Conservation (phyloP, 2,888 invertebrate genomes). For the Heliconius erato region DNA sequence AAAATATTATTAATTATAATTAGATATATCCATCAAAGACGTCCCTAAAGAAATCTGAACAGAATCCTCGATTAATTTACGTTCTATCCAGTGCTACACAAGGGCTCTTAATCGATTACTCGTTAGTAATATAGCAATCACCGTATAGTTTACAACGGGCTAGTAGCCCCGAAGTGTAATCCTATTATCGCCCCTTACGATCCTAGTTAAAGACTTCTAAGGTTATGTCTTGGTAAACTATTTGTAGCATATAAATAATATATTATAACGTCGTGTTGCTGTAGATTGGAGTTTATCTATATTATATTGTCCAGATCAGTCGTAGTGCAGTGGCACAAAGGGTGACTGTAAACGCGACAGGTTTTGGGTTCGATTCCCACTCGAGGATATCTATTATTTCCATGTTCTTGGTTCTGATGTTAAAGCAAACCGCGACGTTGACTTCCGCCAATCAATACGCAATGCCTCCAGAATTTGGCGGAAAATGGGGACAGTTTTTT, state of each 20-base stretch:
- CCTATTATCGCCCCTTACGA: slow-evolving; percentile 47
- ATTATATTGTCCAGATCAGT: no score
- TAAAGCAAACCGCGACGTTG: no score
- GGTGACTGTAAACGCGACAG: no score
- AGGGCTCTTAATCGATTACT: slow-evolving; percentile 30
- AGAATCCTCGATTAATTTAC: slow-evolving; percentile 1
- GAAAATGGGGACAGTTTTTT: no score
- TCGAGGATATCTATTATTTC: no score
- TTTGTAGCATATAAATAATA: background rate
- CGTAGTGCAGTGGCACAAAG: no score
- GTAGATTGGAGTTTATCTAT: background rate
- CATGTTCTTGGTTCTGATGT: no score
- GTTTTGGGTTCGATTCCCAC: no score
- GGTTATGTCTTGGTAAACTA: slow-evolving; percentile 20
- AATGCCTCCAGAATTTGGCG: no score
- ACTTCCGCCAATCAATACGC: no score
- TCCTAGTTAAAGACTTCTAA: slow-evolving; percentile 38
- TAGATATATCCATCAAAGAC: background rate
- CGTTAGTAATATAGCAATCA: slow-evolving; percentile 39
- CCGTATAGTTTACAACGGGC: slow-evolving; percentile 35
- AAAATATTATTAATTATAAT: background rate
- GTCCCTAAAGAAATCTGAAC: background rate
- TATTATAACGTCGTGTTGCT: background rate
- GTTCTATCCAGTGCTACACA: slow-evolving; percentile 6
- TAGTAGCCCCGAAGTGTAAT: slow-evolving; percentile 43